Evolutionary conservation across 2,113 vertebrate species (phyloP).

Genomic region (Lampris megalopsis): DNA sequence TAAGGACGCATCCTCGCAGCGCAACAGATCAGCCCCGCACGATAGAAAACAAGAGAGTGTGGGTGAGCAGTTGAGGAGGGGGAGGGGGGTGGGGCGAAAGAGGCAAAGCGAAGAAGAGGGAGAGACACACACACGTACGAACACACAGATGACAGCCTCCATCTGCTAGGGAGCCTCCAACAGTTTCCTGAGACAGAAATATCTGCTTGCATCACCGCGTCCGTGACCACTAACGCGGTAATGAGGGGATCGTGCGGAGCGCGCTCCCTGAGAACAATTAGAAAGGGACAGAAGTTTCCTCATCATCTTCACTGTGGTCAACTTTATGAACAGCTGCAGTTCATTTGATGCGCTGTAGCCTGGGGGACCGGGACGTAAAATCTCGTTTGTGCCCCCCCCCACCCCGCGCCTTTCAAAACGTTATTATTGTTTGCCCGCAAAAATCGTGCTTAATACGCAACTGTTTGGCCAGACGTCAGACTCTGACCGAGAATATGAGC

Average conservation of each 20-base stretch:
- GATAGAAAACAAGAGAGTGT: slow-evolving; percentile 31
- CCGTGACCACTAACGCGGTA: slow-evolving; percentile 62
- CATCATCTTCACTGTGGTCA: slow-evolving; percentile 42
- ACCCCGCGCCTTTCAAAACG: too few relatives aligned
- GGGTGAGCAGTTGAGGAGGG: slow-evolving; percentile 32
- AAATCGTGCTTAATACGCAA: too few relatives aligned
- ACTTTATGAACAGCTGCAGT: slow-evolving; percentile 56
- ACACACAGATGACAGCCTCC: slow-evolving; percentile 50
- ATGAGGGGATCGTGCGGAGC: slow-evolving; percentile 66
- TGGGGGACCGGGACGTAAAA: too few relatives aligned
- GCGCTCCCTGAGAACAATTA: slow-evolving; percentile 58
- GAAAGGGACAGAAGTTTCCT: slow-evolving; percentile 55
- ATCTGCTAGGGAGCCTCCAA: slow-evolving; percentile 62
- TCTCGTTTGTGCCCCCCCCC: too few relatives aligned
- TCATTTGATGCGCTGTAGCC: slow-evolving; percentile 26
- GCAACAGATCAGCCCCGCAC: not conserved
- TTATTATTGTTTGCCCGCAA: too few relatives aligned
- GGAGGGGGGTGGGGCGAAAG: slow-evolving; percentile 46
- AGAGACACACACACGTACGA: not conserved
- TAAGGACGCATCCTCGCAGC: not conserved
- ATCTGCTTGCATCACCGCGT: slow-evolving; percentile 54
- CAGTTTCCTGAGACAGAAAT: slow-evolving; percentile 49
- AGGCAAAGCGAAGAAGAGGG: slow-evolving; percentile 6
- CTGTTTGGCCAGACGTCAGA: too few relatives aligned
- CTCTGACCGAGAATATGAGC: too few relatives aligned